Percentiles rank a stretch among this genome's conserved stretches.
These are phyloP conservation scores for Campylomormyrus numenius DNA, from an alignment of 2,113 vertebrate genomes.

Conservation along the genomic window DNA sequence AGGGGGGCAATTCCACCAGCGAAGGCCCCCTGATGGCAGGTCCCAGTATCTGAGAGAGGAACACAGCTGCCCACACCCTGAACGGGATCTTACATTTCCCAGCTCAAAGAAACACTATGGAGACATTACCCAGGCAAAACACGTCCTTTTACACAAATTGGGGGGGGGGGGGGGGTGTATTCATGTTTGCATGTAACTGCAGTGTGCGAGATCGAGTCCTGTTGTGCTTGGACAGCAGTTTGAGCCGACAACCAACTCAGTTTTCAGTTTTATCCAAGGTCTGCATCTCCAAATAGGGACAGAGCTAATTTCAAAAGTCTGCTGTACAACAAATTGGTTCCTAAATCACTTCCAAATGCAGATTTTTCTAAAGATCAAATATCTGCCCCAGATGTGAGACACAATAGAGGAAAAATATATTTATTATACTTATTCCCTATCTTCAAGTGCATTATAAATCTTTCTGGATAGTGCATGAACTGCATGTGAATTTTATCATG, in stretches of 20 bases:
- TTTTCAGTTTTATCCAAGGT: background rate
- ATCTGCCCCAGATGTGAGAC: slow-evolving; percentile 15
- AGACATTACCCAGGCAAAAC: background rate
- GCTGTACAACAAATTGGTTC: background rate
- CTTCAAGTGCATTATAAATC: slow-evolving; percentile 12
- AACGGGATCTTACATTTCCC: background rate
- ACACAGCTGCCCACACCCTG: background rate
- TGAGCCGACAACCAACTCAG: background rate
- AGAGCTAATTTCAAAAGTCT: background rate
- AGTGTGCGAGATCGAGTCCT: background rate
- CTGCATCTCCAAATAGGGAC: background rate
- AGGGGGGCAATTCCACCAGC: slow-evolving; percentile 12
- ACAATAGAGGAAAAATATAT: background rate
- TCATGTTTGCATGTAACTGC: background rate
- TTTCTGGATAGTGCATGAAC: slow-evolving; percentile 15
- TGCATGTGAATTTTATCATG: slow-evolving; percentile 10
- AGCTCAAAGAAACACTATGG: background rate
- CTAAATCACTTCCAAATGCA: background rate
- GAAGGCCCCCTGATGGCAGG: background rate
- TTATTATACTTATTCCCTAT: background rate
- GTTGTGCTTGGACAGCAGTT: background rate
- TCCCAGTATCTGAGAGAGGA: background rate
- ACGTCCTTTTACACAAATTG: background rate
- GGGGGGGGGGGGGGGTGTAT: background rate
- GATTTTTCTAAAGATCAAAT: slow-evolving; percentile 14